Evolutionary conservation across 2,797 vertebrate species (phyloP).

Genomic region (Pachyuromys duprasi): DNA sequence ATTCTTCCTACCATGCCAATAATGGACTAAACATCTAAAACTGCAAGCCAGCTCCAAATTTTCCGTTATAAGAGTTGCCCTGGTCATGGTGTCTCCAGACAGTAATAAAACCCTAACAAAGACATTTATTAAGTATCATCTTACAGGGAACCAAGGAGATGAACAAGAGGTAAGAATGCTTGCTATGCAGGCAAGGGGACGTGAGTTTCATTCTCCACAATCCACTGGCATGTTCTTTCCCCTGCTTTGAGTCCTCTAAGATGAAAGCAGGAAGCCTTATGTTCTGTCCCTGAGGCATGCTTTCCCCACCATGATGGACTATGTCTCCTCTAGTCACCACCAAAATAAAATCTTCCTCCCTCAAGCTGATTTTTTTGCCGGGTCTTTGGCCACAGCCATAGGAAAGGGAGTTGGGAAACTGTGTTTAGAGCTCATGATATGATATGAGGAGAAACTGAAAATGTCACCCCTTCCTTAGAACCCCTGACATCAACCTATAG

Average conservation of each 20-base stretch:
- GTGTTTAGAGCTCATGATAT: not conserved
- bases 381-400: not conserved
- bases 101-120: no score
- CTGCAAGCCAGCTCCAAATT: no score
- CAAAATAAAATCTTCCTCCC: not conserved
- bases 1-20: no score
- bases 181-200: not conserved
- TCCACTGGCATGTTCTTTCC: not conserved
- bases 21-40: no score
- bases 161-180: not conserved
- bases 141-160: not conserved
- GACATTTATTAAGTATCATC: not conserved
- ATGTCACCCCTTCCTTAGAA: not conserved
- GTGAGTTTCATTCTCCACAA: not conserved
- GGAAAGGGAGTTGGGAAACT: not conserved
- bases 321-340: not conserved
- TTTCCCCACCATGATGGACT: not conserved
- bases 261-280: not conserved
- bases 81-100: no score
- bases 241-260: not conserved
- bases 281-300: not conserved
- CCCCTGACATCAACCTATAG: not conserved
- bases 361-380: not conserved
- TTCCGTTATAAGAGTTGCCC: no score
- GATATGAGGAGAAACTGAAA: not conserved